Conservation (phyloP, 2,113 vertebrate genomes). For the Oncorhynchus gorbuscha region DNA sequence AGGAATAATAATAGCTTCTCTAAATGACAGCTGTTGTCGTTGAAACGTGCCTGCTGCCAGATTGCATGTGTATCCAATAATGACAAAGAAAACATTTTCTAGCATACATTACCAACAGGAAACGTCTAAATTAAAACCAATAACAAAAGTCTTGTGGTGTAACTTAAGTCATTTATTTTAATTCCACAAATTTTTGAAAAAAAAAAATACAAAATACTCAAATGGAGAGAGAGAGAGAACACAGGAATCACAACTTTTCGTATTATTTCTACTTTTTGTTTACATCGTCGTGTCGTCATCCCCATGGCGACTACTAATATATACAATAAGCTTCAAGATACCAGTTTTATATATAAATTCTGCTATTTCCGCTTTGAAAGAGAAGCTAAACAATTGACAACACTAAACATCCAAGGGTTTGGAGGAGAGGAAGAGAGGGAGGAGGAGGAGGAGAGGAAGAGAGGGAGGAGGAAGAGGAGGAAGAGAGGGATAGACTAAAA, state of each 20-base stretch:
- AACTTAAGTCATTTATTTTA: conserved; percentile 99
- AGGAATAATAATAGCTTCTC: conserved; percentile 53
- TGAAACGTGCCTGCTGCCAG: too few species aligned
- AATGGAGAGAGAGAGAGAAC: conserved; percentile 98
- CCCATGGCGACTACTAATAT: conserved; percentile 99
- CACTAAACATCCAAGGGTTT: conserved; percentile 90
- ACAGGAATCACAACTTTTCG: conserved; percentile 97
- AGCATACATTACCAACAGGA: conserved; percentile 60
- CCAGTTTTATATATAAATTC: conserved; percentile 94
- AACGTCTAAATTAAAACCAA: conserved; percentile 25
- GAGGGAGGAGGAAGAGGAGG: conserved; percentile 1
- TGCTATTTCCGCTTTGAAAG: conserved; percentile 89
- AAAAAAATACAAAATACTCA: conserved; percentile 99
- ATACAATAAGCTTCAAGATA: conserved; percentile 99
- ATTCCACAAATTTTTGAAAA: conserved; percentile 99
- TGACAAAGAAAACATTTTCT: conserved; percentile 28
- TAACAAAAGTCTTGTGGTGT: conserved; percentile 81
- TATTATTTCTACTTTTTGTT: conserved; percentile 99
- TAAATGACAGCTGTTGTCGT: too few species aligned
- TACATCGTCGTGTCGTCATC: conserved; percentile 91
- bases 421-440: conserved; percentile 5
- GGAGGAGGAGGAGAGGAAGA: conserved; percentile 66
- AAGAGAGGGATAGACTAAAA: not conserved
- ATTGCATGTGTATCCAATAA: too few species aligned
- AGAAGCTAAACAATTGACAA: conserved; percentile 92